Percentiles rank a stretch among this genome's conserved stretches.
phyloP scores from a whole-genome alignment of 1,140 invertebrate species.

The Dysdera silvatica region DNA sequence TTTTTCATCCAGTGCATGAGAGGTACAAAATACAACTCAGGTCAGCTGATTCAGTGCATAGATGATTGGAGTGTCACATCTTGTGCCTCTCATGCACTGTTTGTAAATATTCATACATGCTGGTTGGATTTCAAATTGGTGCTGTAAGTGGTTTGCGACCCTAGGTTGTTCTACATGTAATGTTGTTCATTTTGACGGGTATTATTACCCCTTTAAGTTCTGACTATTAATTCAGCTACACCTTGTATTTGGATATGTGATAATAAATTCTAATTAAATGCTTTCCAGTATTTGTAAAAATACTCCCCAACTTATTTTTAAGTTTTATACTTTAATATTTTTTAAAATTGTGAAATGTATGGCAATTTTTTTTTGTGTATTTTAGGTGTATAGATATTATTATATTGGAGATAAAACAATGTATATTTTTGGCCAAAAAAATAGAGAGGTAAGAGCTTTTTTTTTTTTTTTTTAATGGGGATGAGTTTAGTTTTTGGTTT shows the following conservation, averaged over 20 bases:
- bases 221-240: not conserved
- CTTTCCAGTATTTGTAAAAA: not conserved
- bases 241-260: not conserved
- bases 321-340: not conserved
- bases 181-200: too few species aligned
- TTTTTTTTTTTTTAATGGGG: slow-evolving; percentile 23
- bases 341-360: not conserved
- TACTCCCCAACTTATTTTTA: not conserved
- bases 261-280: not conserved
- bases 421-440: slow-evolving; percentile 44
- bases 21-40: too few species aligned
- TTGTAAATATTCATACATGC: too few species aligned
- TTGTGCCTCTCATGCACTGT: too few species aligned
- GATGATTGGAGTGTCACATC: too few species aligned
- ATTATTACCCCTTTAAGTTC: too few species aligned
- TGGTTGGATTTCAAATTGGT: too few species aligned
- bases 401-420: slow-evolving; percentile 45
- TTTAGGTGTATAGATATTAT: slow-evolving; percentile 42
- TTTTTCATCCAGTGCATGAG: too few species aligned
- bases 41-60: too few species aligned
- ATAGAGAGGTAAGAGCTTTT: slow-evolving; percentile 41
- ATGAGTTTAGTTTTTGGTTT: slow-evolving; percentile 8
- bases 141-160: too few species aligned
- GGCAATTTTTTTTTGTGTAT: not conserved
- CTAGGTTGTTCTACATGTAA: too few species aligned